Base-by-base conservation (phyloP, 2,113 vertebrate genomes). In the Eulemur macaco region DNA sequence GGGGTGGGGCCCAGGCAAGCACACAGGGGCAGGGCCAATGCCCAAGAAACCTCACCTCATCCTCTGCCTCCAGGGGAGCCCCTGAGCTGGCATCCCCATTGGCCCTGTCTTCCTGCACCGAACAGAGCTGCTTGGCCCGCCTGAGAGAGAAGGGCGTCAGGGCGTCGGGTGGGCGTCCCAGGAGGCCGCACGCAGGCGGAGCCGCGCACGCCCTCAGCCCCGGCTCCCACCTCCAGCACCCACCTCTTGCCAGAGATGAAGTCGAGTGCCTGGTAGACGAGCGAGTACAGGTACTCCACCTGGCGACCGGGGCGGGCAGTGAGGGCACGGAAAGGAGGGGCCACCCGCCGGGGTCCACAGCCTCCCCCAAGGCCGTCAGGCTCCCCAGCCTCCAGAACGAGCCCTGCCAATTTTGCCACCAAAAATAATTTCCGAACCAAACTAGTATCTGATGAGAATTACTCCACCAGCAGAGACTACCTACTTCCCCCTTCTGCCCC, bases 251-350 rank as follows among this genome's bases (percentile, higher is more conserved):
- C 99, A 58, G 98, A 99, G 98, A 99, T 99, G 98, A 98, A 98
- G 76, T 99, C 99, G 1, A 99, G 98, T 0, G 99, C 98, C 97
- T 99, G 99, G 97, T 98, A 99, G 10, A 99, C 99, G 97, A 99
- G 98, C 0, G 95, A 98, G 98, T 99, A 99, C 66, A 99, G 99
- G 56, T 99, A 99, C 89, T 99, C 99, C 98, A 99, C 99, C 99
- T 99, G 98, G 83, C 54, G 95, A 93, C 54, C 66, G 13, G 95
- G 95, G 50, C 4, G 8, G 27, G 39, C 0, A 5, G 2, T 97
- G 8, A 85, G 95, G 87, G 18, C 0, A 0, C 1, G 2, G 23
- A 14, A 20, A 52, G 39, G 15, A 14, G 50, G 6, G 23, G 23
- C 52, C 6, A 1, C 42, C 4, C 1, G 23, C 5, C 2, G 31